phyloP scores from a whole-genome alignment of 2,888 invertebrate genomes.

The Callimorpha dominula region DNA sequence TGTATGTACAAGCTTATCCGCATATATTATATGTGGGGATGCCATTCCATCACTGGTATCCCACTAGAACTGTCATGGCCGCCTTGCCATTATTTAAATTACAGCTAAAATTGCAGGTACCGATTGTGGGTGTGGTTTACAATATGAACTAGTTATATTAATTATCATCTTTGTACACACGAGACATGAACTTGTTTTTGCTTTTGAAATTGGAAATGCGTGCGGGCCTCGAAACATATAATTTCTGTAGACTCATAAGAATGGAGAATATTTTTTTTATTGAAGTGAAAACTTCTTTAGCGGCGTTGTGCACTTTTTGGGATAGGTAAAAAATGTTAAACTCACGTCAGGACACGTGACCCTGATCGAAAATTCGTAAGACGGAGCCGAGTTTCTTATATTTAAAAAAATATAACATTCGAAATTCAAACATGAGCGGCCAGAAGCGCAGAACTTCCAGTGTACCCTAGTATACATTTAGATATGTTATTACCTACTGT shows the following conservation, averaged over 20 bases:
- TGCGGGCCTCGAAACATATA: background rate
- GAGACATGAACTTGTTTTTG: background rate
- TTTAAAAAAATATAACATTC: too few species aligned
- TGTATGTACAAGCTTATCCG: background rate
- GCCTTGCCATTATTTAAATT: constrained; percentile 25
- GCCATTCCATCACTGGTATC: constrained; percentile 6
- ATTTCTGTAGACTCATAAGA: background rate
- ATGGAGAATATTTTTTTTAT: background rate
- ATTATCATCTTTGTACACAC: background rate
- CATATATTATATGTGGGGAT: background rate
- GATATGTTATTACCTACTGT: too few species aligned
- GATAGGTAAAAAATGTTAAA: too few species aligned
- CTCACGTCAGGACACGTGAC: too few species aligned
- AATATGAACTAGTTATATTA: constrained; percentile 20
- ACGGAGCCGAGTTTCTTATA: too few species aligned
- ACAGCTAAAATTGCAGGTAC: constrained; percentile 29
- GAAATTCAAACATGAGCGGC: too few species aligned
- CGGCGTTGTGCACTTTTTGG: too few species aligned
- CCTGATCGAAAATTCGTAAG: too few species aligned
- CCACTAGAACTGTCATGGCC: constrained; percentile 11
- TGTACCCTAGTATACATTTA: too few species aligned
- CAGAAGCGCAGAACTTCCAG: too few species aligned
- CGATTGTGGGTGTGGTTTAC: constrained; percentile 12
- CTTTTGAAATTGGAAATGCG: background rate
- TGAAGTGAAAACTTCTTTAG: background rate